Evolutionary conservation across 2,888 invertebrate genomes (phyloP), one percentile per base, ranked within the genome.

Genomic region (Ditula angustiorana): DNA sequence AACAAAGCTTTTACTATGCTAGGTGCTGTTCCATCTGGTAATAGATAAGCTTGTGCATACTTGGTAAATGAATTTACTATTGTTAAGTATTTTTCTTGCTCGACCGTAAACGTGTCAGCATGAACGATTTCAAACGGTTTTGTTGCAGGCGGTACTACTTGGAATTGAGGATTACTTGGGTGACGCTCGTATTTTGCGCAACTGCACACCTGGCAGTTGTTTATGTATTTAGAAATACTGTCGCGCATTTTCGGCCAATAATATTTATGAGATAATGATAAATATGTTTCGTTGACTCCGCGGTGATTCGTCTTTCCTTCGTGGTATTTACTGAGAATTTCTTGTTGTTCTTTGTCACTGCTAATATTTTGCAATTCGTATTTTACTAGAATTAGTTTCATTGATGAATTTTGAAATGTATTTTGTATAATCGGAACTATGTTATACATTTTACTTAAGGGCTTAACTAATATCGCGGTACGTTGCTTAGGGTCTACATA

Each of bases 61-160:
- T n/a, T n/a, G n/a, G n/a, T n/a, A n/a, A n/a, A n/a, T n/a, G n/a
- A n/a, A n/a, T n/a, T n/a, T n/a, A n/a, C n/a, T n/a, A n/a, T n/a
- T n/a, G n/a, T n/a, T n/a, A n/a, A n/a, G n/a, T n/a, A n/a, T n/a
- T n/a, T n/a, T n/a, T n/a, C n/a, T n/a, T n/a, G n/a, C n/a, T n/a
- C n/a, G n/a, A n/a, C n/a, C n/a, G n/a, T n/a, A n/a, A n/a, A n/a
- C n/a, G n/a, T n/a, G n/a, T n/a, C n/a, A n/a, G n/a, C n/a, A n/a
- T n/a, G n/a, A n/a, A n/a, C n/a, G n/a, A 52, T 28, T 49, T 64
- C 63, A 11, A 64, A 49, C 10, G 63, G 58, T 50, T 49, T 49
- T 5, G 44, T 57, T 2, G 56, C 49, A 16, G 62, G 56, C 41
- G 56, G 49, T 7, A 57, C 56, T 26, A 55, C 16, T 21, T 59